Evolutionary conservation across 2,888 invertebrate genomes (phyloP), one percentile per base, ranked within the genome.

Genomic region (Pyrochroa serraticornis): DNA sequence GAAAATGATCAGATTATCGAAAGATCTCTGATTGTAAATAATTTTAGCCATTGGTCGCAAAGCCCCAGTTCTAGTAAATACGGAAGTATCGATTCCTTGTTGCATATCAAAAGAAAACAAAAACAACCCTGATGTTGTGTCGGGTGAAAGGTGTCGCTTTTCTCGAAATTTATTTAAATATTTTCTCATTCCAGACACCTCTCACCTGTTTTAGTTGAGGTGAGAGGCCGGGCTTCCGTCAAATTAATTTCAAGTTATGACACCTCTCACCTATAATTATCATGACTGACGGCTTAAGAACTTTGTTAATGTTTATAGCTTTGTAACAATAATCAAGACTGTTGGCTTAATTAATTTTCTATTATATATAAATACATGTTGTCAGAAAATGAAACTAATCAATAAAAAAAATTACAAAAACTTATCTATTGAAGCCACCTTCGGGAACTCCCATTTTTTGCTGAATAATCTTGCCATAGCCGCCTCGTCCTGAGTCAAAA

Each of bases 401-500:
- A 74, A 38, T 76, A 75, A 63, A 79, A 81, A 33, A 66, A 57
- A 3, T 22, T 22, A 22, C 22, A 22, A 22, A 22, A 22, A 22
- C 3, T 22, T 22, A 22, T 22, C 22, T 22, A 22, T 22, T 22
- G 22, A 22, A 22, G 32, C 69, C 73, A 30, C 75, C 76, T 10
- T 81, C 81, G 2, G 76, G 56, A 3, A 79, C 71, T n/a, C 79
- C 84, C 50, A 91, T 85, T 81, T 93, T 93, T 76, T 92, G 93
- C 62, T 92, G 91, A 65, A 95, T 87, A 60, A 96, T 89, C 82
- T 96, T 97, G 31, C 97, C 97, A 80, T 97, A 99, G 10, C 99
- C 98, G 45, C 98, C 98, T 77, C 99, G 83, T 0, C 98, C 98
- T 33, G 92, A 88, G 78, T 99, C 99, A 80, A 90, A 99, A 77